Evolutionary conservation across 2,888 invertebrate species (phyloP).

Genomic region (Steinernema hermaphroditum): DNA sequence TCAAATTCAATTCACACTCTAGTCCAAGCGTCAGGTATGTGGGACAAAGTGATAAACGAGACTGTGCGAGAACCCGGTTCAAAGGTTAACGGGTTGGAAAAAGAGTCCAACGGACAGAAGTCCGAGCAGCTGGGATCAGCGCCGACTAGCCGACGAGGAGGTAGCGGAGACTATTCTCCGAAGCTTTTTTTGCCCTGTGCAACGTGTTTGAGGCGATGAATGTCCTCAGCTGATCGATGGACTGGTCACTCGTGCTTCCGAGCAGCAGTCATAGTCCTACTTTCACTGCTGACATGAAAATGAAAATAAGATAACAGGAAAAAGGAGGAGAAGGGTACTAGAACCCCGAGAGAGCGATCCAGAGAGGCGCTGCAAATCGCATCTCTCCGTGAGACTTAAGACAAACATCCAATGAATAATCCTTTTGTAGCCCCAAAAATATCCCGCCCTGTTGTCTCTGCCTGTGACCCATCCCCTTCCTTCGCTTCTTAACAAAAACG

Average conservation of each 20-base stretch:
- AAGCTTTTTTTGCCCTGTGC: neutral
- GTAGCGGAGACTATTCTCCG: neutral
- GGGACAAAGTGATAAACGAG: neutral
- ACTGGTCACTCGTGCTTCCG: neutral
- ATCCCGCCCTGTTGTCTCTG: neutral
- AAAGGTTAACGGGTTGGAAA: conserved; percentile 22
- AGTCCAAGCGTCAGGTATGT: too few relatives aligned
- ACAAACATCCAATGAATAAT: neutral
- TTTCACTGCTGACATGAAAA: too few relatives aligned
- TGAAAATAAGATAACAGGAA: too few relatives aligned
- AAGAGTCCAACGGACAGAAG: neutral
- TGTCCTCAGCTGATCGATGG: neutral
- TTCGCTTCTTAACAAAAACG: neutral
- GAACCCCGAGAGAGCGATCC: too few relatives aligned
- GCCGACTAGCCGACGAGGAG: neutral
- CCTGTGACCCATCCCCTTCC: neutral
- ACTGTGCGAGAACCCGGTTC: conserved; percentile 7
- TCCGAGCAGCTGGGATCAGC: neutral
- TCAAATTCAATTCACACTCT: too few relatives aligned
- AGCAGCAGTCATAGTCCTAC: too few relatives aligned
- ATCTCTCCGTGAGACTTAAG: neutral
- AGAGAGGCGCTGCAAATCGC: neutral
- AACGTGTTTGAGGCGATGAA: neutral
- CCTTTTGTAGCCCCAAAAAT: neutral
- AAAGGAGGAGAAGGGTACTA: too few relatives aligned